phyloP scores from a whole-genome alignment of 2,888 invertebrate genomes.

The Sphaeridia pumilis region DNA sequence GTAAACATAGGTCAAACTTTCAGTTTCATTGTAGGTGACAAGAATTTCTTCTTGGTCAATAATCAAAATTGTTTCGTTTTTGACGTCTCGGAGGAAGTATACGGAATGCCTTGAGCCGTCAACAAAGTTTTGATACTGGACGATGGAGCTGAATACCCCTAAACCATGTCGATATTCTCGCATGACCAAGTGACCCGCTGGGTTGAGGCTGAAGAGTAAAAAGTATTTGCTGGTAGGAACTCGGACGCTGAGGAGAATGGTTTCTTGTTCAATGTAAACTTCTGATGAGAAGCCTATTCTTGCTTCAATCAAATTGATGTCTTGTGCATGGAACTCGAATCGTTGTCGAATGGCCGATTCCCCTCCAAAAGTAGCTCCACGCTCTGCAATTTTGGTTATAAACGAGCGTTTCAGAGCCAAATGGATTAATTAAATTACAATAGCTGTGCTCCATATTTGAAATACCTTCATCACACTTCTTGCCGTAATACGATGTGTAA shows the following conservation, averaged over 20 bases:
- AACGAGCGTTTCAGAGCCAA: not conserved
- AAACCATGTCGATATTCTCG: conserved; percentile 74
- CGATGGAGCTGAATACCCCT: conserved; percentile 54
- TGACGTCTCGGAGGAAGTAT: conserved; percentile 50
- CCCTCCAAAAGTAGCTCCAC: conserved; percentile 79
- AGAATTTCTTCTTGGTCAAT: conserved; percentile 37
- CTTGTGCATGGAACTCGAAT: conserved; percentile 53
- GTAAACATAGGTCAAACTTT: not conserved
- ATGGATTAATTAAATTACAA: not conserved
- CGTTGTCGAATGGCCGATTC: conserved; percentile 70
- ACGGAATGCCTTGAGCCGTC: conserved; percentile 72
- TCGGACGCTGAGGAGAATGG: conserved; percentile 64
- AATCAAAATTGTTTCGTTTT: conserved; percentile 54
- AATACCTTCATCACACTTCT: conserved; percentile 62
- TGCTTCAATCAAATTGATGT: conserved; percentile 58
- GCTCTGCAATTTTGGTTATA: conserved; percentile 45
- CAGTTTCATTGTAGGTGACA: conserved; percentile 5
- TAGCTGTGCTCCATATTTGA: not conserved
- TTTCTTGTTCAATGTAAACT: conserved; percentile 53
- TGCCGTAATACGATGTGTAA: conserved; percentile 78
- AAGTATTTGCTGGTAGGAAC: conserved; percentile 67
- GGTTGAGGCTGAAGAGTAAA: conserved; percentile 65
- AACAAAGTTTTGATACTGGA: conserved; percentile 65
- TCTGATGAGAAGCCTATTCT: conserved; percentile 69
- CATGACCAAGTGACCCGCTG: conserved; percentile 69